Evolutionary conservation across 2,113 vertebrate genomes (phyloP).

Genomic region (Maccullochella peelii): DNA sequence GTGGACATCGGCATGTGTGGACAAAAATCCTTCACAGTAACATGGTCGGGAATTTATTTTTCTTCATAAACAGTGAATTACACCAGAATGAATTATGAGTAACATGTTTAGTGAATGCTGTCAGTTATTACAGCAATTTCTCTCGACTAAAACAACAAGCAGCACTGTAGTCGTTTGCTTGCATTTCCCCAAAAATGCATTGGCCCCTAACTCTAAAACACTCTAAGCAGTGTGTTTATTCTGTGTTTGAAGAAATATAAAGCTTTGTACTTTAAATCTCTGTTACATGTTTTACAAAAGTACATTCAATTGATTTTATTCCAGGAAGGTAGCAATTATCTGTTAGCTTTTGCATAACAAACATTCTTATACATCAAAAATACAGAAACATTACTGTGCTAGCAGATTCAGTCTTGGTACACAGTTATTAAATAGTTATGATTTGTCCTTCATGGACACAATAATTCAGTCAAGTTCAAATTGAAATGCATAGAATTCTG

Average conservation of each 20-base stretch:
- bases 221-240: conserved; percentile 11
- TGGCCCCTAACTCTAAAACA: conserved; percentile 27
- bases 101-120: background rate
- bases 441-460: conserved; percentile 46
- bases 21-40: conserved; percentile 53
- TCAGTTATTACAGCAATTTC: conserved; percentile 20
- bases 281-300: conserved; percentile 60
- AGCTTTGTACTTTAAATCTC: conserved; percentile 47
- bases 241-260: conserved; percentile 51
- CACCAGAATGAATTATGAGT: background rate
- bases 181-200: background rate
- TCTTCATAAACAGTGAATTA: background rate
- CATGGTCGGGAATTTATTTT: conserved; percentile 25
- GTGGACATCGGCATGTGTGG: conserved; percentile 6
- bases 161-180: background rate
- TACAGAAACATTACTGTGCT: conserved; percentile 35
- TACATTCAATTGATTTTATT: conserved; percentile 63
- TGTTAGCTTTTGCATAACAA: conserved; percentile 55
- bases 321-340: conserved; percentile 38
- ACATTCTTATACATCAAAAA: conserved; percentile 41
- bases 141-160: conserved; percentile 6
- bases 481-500: conserved; percentile 48
- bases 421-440: conserved; percentile 41
- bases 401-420: conserved; percentile 53
- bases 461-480: conserved; percentile 14